Evolutionary conservation across 2,888 invertebrate species (phyloP).

Genomic region (Nephrotoma flavescens): DNA sequence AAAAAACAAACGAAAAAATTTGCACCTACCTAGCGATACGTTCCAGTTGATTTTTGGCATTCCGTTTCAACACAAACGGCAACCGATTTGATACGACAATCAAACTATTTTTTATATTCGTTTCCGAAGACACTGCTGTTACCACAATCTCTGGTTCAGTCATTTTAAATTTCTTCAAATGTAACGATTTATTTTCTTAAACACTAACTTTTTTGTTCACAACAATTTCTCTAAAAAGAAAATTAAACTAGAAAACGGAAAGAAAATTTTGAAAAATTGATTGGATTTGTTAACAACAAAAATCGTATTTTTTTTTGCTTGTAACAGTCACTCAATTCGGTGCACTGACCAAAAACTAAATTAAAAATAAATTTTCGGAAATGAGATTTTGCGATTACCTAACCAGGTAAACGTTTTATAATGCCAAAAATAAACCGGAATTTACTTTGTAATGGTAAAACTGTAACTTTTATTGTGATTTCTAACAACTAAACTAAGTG

Average conservation of each 20-base stretch:
- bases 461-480: not conserved
- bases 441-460: not conserved
- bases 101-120: constrained; percentile 49
- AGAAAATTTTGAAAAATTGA: not conserved
- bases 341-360: not conserved
- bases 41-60: constrained; percentile 53
- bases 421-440: not conserved
- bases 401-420: not conserved
- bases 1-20: not conserved
- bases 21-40: constrained; percentile 66
- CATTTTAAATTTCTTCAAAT: not conserved
- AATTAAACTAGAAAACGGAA: not conserved
- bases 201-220: not conserved
- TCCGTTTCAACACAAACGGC: constrained; percentile 70
- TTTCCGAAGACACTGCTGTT: constrained; percentile 22
- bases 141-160: not conserved
- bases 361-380: not conserved
- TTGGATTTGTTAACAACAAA: not conserved
- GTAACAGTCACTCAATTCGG: not conserved
- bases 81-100: constrained; percentile 84
- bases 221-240: not conserved
- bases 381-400: not conserved
- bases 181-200: not conserved
- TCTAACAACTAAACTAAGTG: not conserved
- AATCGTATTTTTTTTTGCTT: not conserved